Evolutionary conservation across 2,888 invertebrate genomes (phyloP).

Genomic region (Phaedon cochleariae): DNA sequence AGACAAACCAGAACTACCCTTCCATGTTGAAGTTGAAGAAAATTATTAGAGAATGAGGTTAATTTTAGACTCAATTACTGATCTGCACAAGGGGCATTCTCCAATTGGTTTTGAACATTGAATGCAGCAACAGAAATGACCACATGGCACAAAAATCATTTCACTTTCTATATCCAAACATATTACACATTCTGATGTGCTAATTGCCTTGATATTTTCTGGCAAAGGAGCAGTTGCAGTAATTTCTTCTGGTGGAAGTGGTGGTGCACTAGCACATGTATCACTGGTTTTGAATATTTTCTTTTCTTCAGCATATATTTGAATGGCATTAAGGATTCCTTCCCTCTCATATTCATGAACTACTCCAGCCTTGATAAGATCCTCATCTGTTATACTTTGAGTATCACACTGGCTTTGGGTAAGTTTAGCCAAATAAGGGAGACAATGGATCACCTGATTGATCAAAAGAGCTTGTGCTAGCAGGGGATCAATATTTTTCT

Average conservation of each 20-base stretch:
- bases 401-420: constrained; percentile 65
- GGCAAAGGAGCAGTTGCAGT: constrained; percentile 55
- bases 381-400: constrained; percentile 65
- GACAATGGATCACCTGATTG: constrained; percentile 78
- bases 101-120: constrained; percentile 71
- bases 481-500: constrained; percentile 71
- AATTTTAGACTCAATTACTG: constrained; percentile 74
- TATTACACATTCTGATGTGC: constrained; percentile 78
- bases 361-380: constrained; percentile 69
- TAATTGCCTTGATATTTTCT: constrained; percentile 56
- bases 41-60: constrained; percentile 63
- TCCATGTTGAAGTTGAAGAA: too few species aligned
- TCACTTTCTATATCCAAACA: constrained; percentile 82
- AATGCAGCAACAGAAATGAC: constrained; percentile 85
- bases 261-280: constrained; percentile 45
- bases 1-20: too few species aligned
- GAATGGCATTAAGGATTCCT: constrained; percentile 71
- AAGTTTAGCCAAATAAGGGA: constrained; percentile 76
- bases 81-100: constrained; percentile 83
- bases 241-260: constrained; percentile 44
- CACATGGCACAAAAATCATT: constrained; percentile 86
- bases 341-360: constrained; percentile 66
- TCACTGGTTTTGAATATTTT: not conserved
- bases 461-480: constrained; percentile 75
- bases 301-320: constrained; percentile 64